Evolutionary conservation across 2,113 vertebrate species (phyloP).

Genomic region (Nematolebias whitei): DNA sequence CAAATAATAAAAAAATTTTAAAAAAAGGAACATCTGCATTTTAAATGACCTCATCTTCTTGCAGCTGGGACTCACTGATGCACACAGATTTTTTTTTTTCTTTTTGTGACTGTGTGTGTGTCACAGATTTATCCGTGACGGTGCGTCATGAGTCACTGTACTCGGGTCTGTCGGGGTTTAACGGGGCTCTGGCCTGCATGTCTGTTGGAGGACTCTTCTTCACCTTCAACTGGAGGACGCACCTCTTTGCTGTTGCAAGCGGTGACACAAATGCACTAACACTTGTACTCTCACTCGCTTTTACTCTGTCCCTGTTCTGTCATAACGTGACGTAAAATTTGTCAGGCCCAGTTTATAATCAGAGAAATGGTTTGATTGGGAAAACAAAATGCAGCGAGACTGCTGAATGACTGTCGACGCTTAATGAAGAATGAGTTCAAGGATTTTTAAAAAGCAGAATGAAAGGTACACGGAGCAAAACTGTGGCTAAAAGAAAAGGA

Average conservation of each 20-base stretch:
- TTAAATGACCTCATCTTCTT: slow-evolving; percentile 1
- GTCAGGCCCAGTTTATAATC: neutral
- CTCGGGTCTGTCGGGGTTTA: slow-evolving; percentile 76
- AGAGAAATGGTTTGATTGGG: too few species aligned
- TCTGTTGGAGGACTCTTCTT: slow-evolving; percentile 75
- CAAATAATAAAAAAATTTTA: neutral
- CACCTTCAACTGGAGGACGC: slow-evolving; percentile 75
- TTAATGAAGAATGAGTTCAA: too few species aligned
- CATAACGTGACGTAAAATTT: neutral
- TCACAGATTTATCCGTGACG: slow-evolving; percentile 74
- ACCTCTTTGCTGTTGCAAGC: slow-evolving; percentile 71
- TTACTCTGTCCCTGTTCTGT: too few species aligned
- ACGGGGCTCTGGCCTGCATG: slow-evolving; percentile 81
- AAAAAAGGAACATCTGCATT: neutral
- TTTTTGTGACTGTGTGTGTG: slow-evolving; percentile 9
- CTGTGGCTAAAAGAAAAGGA: too few species aligned
- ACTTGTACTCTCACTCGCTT: too few species aligned
- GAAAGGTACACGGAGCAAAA: too few species aligned
- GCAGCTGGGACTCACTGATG: neutral
- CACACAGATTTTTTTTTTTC: neutral
- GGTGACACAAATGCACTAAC: slow-evolving; percentile 60
- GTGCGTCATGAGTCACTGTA: slow-evolving; percentile 70
- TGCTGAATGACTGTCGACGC: too few species aligned
- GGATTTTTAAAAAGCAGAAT: too few species aligned
- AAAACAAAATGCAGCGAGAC: too few species aligned